Evolutionary conservation across 2,797 vertebrate species (phyloP), one percentile per base, ranked within the genome.

Genomic region (Liparis tanakae): DNA sequence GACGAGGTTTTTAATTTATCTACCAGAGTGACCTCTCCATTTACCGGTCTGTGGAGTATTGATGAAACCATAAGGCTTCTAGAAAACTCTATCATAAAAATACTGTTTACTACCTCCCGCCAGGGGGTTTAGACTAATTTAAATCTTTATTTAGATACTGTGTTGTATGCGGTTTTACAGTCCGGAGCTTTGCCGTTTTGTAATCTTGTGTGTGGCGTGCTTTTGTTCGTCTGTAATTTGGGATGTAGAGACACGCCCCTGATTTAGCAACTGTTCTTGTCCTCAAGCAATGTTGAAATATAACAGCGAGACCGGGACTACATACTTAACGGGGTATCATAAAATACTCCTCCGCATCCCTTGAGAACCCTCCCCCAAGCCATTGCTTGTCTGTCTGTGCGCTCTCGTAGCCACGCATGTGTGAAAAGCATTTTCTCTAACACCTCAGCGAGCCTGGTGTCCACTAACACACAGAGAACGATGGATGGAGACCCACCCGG

Each of bases 1-100:
- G 55, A 69, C 53, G 55, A 64, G 61, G 72, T 46, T 68, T 86
- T 84, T 86, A 81, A 86, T 89, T 79, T 71, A 86, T 89, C 78
- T 71, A 44, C 56, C 64, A 70, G 62, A 76, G 64, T 85, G 75
- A 89, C 82, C 82, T 83, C 86, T 58, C 79, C 41, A 77, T 79
- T 68, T 73, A 78, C 72, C 68, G 34, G 62, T 56, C 65, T 46
- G 60, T 53, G 51, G 60, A 70, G 74, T 84, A 86, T 86, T 67
- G 83, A 85, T 76, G 55, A 76, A 81, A 68, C 73, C 62, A 78
- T 81, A 75, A 76, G 61, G 64, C 65, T 70, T 73, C 54, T 18
- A 48, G 75, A 77, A 79, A 82, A 65, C 68, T 25, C 62, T 44
- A 48, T 67, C 74, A 67, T 84, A 72, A 87, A 87, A 89, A 70